A percentile compares a stretch with the other conserved stretches of the same genome.
phyloP scores from a whole-genome alignment of 2,888 invertebrate genomes.

The Cryptocheilus praepositus region DNA sequence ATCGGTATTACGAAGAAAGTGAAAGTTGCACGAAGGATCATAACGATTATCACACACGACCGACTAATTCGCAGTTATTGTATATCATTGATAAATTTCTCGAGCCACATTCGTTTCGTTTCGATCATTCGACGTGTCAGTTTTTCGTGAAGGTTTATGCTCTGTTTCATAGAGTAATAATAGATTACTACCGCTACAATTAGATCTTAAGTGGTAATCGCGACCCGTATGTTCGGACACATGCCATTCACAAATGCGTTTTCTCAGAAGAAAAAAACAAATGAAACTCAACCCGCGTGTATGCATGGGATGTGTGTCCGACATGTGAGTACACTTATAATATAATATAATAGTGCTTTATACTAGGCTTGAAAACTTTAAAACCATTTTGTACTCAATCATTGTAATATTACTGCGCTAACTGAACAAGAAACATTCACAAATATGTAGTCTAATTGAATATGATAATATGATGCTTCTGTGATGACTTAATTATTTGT shows the following conservation, averaged over 20 bases:
- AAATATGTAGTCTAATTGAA: slow-evolving; percentile 69
- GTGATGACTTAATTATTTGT: slow-evolving; percentile 72
- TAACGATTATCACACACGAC: slow-evolving; percentile 21
- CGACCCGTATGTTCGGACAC: slow-evolving; percentile 46
- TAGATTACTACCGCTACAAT: slow-evolving; percentile 57
- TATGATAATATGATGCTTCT: slow-evolving; percentile 73
- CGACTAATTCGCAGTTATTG: slow-evolving; percentile 1
- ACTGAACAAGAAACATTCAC: slow-evolving; percentile 59
- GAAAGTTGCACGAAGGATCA: slow-evolving; percentile 21
- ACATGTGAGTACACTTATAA: slow-evolving; percentile 48
- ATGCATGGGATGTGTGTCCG: slow-evolving; percentile 41
- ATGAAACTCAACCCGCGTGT: background rate
- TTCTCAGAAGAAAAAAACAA: too few species aligned
- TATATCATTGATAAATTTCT: slow-evolving; percentile 5
- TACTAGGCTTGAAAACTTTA: slow-evolving; percentile 70
- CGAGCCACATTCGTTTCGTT: slow-evolving; percentile 6
- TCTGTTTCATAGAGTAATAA: slow-evolving; percentile 46
- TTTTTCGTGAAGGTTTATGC: slow-evolving; percentile 15
- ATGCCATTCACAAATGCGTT: slow-evolving; percentile 41
- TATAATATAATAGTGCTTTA: slow-evolving; percentile 68
- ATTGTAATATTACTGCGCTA: slow-evolving; percentile 72
- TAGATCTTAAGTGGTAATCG: slow-evolving; percentile 54
- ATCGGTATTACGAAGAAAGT: too few species aligned
- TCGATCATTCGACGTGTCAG: too few species aligned
- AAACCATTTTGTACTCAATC: slow-evolving; percentile 72